Evolutionary conservation across 2,113 vertebrate genomes (phyloP), one percentile per base, ranked within the genome.

Genomic region (Pampusana beccarii): DNA sequence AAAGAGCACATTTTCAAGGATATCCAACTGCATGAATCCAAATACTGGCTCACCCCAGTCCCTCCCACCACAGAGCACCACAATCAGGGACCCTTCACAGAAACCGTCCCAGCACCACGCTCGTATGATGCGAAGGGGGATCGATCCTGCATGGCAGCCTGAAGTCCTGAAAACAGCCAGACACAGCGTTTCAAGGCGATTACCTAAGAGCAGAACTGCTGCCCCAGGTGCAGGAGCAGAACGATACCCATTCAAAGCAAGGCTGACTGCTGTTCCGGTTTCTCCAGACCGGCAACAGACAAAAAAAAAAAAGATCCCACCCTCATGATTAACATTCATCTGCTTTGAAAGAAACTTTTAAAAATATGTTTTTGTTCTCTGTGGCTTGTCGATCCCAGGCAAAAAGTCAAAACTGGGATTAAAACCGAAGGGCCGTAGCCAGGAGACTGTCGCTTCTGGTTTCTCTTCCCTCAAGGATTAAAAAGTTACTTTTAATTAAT

Each of bases 361-460:
- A 57, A 96, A 95, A 88, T 71, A 86, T 87, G 90, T 71, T 94
- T 97, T 95, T 96, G 88, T 92, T 96, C 87, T 94, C 71, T 93
- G 93, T 19, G 77, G 72, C 83, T 87, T 93, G 82, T 82, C 6
- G 11, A 83, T 93, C 71, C 82, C 56, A 74, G 20, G 90, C 92
- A 96, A 92, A 95, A 96, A 94, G 83, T 95, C 92, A 96, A 92
- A 96, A 82, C 71, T 42, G 56, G 79, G 87, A 95, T 96, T 97
- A 93, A 94, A 95, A 74, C 18, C 1, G 1, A 77, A 92, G 48
- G 69, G 57, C 84, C 75, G 89, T 29, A 92, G 89, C 91, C 93
- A 95, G 80, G 89, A 94, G 83, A 79, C 92, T 95, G 92, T 97
- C 91, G 83, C 80, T 92, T 82, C 85, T 79, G 69, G 64, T 87